Evolutionary conservation across 2,797 vertebrate genomes (phyloP).

Genomic region (Meda fulgida): DNA sequence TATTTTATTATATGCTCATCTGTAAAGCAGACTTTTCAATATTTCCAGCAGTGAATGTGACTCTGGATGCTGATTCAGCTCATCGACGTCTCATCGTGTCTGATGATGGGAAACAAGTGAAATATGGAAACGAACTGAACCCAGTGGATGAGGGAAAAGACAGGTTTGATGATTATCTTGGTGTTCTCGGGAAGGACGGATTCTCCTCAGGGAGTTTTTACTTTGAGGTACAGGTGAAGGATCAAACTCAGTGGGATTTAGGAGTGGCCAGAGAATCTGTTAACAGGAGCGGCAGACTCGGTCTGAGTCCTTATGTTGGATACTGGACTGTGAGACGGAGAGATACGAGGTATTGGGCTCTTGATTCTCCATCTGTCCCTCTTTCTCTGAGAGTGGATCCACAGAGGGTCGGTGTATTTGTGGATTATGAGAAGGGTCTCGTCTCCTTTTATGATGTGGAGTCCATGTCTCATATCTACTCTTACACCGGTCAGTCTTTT

Average conservation of each 20-base stretch:
- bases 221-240: too few relatives aligned
- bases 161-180: background rate
- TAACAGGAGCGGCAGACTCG: background rate
- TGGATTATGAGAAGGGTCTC: slow-evolving; percentile 48
- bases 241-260: too few relatives aligned
- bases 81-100: background rate
- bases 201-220: too few relatives aligned
- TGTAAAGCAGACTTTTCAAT: background rate
- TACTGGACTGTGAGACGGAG: slow-evolving; percentile 43
- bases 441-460: slow-evolving; percentile 58
- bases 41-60: background rate
- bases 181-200: background rate
- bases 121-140: rapidly evolving
- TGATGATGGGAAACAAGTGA: background rate
- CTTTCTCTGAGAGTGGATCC: slow-evolving; percentile 27
- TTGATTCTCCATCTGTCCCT: background rate
- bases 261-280: too few relatives aligned
- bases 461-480: slow-evolving; percentile 42
- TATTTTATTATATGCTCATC: background rate
- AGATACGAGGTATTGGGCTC: background rate
- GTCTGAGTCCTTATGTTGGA: background rate
- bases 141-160: background rate
- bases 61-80: background rate
- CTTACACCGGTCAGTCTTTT: slow-evolving; percentile 43
- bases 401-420: background rate